These are phyloP conservation scores for Spodoptera littoralis DNA, from an alignment of 2,888 invertebrate species.

Conservation along the genomic window DNA sequence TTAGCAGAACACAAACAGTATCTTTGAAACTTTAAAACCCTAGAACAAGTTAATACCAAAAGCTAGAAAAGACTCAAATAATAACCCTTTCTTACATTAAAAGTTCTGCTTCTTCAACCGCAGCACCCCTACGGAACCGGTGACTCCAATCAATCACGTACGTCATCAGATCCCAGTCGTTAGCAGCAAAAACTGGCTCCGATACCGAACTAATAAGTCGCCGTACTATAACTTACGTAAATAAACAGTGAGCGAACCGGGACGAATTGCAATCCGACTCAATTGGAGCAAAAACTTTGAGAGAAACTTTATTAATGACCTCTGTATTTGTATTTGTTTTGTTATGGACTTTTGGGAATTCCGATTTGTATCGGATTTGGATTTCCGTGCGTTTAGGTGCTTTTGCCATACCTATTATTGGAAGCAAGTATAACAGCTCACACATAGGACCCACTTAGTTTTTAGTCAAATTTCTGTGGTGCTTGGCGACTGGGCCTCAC, in stretches of 20 bases:
- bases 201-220: slow-evolving; percentile 57
- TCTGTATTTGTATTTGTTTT: slow-evolving; percentile 29
- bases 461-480: too few relatives aligned
- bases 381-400: too few relatives aligned
- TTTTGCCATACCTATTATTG: too few relatives aligned
- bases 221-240: slow-evolving; percentile 45
- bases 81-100: slow-evolving; percentile 4
- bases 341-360: slow-evolving; percentile 2
- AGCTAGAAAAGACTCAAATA: too few relatives aligned
- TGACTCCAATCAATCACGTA: slow-evolving; percentile 67
- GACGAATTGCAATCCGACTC: slow-evolving; percentile 50
- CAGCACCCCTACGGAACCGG: slow-evolving; percentile 35
- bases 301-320: slow-evolving; percentile 37
- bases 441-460: too few relatives aligned
- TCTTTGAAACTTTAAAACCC: too few relatives aligned
- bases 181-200: slow-evolving; percentile 58
- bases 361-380: too few relatives aligned
- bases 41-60: too few relatives aligned
- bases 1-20: too few relatives aligned
- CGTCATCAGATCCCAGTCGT: slow-evolving; percentile 60
- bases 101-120: slow-evolving; percentile 16
- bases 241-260: slow-evolving; percentile 58
- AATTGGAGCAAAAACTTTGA: slow-evolving; percentile 53
- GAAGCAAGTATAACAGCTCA: too few relatives aligned
- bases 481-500: too few relatives aligned